Evolutionary conservation across 1,140 invertebrate species (phyloP), one percentile per base, ranked within the genome.

Genomic region (Drosophila mayri): DNA sequence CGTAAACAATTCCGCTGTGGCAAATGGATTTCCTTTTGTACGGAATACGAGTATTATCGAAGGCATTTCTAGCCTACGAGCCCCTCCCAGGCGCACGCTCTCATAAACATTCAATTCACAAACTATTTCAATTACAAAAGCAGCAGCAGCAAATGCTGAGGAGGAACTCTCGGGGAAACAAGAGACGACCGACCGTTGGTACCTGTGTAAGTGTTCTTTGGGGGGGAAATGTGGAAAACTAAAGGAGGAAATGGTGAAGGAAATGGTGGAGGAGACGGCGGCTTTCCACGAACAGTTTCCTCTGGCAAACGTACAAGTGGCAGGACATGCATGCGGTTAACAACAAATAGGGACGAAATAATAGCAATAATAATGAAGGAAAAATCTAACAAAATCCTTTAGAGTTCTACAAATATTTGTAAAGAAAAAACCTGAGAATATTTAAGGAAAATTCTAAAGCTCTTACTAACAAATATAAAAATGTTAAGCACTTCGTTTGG

Each of bases 61-160:
- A 87, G 76, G 76, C 80, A 80, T 81, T 87, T 76, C 55, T 40
- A 65, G 63, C 63, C 55, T 47, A 68, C 44, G 28, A 63, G 41
- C 52, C 20, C 32, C 32, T 60, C 52, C 20, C 4, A n/a, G 32
- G 11, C 28, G 8, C n/a, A 14, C n/a, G 44, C 47, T 43, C 52
- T 67, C 60, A 71, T 78, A 80, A 46, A 77, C 59, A 66, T 64
- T 37, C 57, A 55, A 70, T 73, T 88, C 84, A 59, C 57, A 77
- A 87, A 87, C 84, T 88, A 87, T 87, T 87, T 87, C 83, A 87
- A 87, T 87, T 87, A 87, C 80, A 86, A 72, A 54, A 46, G 65
- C 61, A 73, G 64, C 57, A 41, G 67, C 57, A 41, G 67, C 40
- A 59, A 54, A 35, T 37, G 58, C 58, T 32, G 28, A 40, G 40